Evolutionary conservation across 2,888 invertebrate species (phyloP).

Genomic region (Empis stercorea): DNA sequence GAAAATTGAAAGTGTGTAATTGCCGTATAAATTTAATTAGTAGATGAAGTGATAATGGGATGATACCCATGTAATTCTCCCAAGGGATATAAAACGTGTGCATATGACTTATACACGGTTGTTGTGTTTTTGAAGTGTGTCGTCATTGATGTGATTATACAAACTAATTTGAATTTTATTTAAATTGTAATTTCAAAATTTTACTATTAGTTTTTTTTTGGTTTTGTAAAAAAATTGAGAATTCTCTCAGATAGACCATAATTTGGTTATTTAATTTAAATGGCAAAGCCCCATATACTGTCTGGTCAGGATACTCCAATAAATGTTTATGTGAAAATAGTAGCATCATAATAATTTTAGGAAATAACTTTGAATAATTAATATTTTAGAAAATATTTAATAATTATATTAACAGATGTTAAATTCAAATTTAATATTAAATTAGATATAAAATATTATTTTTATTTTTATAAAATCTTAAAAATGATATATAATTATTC

Average conservation of each 20-base stretch:
- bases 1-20: constrained; percentile 21
- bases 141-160: constrained; percentile 3
- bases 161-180: constrained; percentile 14
- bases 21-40: constrained; percentile 38
- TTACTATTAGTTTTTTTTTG: no score
- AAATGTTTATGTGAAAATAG: no score
- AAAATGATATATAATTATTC: constrained; percentile 16
- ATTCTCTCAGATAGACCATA: no score
- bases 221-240: no score
- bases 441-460: neutral
- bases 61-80: no score
- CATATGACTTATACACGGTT: constrained; percentile 5
- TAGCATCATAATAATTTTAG: no score
- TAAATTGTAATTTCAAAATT: constrained; percentile 6
- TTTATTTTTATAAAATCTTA: constrained; percentile 2
- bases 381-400: no score
- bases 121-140: constrained; percentile 8
- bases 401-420: constrained; percentile 1
- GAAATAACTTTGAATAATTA: no score
- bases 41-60: constrained; percentile 14
- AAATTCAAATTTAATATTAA: neutral
- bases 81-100: constrained; percentile 11
- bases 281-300: no score
- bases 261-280: no score
- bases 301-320: no score